Base-by-base conservation (phyloP, 2,888 invertebrate species). In the Netelia virgata region DNA sequence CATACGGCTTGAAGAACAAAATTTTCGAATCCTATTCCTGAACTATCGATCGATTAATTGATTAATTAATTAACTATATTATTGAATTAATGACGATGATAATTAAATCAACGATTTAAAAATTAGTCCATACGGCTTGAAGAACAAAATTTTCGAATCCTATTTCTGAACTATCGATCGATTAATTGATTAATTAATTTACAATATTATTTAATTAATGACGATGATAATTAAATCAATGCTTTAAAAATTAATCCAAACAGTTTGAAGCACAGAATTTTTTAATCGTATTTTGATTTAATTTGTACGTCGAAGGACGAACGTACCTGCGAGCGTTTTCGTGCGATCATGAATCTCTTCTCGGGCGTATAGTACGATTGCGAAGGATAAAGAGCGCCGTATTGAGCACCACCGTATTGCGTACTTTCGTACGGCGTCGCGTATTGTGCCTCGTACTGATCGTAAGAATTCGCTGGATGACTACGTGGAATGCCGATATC, bases 311-410 rank as follows among this genome's bases (percentile, higher is more conserved):
- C 14, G 36, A 59, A 36, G 5, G 23, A 55, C 11, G 2, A 43
- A 86, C 86, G 87, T 74, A 93, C 93, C 92, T 91, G 92, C 9
- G 91, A 88, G 41, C 93, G 90, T 84, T 92, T 93, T 74, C 91
- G 92, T n/a, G 92, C 84, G 1, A 92, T 88, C 89, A 93, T 90
- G 79, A 91, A 93, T 87, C 93, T 91, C 82, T 93, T 93, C 79
- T 93, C 92, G 2, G 91, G 90, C 2, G 88, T 86, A 77, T 92
- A 93, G 66, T 92, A 92, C 11, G 87, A 83, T 57, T 85, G 84
- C 43, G 87, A 86, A 3, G 90, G 89, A 80, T 92, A 92, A 5
- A 90, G 86, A 20, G 87, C 70, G 1, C 87, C 89, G 63, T 92
- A 92, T 50, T 91, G 92, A 16, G 91, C 86, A 1, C 86, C 72